phyloP scores from a whole-genome alignment of 2,888 invertebrate genomes.

The Mimachlamys varia region DNA sequence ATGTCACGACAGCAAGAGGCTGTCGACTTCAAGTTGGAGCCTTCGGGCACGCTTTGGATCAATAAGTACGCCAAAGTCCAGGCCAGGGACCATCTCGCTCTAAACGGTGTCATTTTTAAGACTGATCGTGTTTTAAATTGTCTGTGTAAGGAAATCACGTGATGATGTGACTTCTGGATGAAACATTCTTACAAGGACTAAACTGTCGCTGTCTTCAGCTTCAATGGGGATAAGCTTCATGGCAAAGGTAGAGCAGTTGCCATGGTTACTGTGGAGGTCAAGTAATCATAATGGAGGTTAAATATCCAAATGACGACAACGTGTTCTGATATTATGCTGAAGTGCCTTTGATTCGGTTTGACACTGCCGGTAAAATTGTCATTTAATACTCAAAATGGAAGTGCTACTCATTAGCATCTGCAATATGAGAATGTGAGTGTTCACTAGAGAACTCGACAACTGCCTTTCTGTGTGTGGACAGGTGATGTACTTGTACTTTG shows the following conservation, averaged over 20 bases:
- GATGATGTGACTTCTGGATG: neutral
- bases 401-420: too few species aligned
- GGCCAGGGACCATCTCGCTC: conserved; percentile 60
- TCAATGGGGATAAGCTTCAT: neutral
- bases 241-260: neutral
- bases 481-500: neutral
- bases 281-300: neutral
- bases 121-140: conserved; percentile 63
- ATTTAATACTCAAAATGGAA: neutral
- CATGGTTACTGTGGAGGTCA: neutral
- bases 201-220: neutral
- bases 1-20: conserved; percentile 41
- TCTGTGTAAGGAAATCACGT: conserved; percentile 11
- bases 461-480: neutral
- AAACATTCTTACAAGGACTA: neutral
- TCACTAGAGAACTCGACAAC: neutral
- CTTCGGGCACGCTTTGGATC: conserved; percentile 42
- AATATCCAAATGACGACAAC: neutral
- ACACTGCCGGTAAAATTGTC: neutral
- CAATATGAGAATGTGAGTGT: neutral
- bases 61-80: conserved; percentile 62
- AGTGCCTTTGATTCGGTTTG: neutral
- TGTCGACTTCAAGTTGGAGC: conserved; percentile 36
- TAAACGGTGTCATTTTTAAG: conserved; percentile 69
- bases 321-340: neutral